Base-by-base conservation (phyloP, 2,888 invertebrate species). In the Volucella zonaria region DNA sequence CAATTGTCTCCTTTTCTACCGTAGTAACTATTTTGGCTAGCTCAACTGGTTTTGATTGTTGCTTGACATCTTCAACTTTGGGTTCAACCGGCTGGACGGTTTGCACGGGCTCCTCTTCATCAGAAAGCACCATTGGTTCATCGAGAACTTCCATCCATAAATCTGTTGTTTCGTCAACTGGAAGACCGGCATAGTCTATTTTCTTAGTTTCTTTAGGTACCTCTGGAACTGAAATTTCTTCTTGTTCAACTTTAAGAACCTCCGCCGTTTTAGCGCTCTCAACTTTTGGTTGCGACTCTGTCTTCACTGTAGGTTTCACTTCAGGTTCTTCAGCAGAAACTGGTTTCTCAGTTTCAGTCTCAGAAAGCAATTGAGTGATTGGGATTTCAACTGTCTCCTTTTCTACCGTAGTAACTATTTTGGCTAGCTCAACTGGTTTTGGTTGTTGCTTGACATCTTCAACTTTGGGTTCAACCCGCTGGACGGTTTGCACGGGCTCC, bases 101-200 rank as follows among this genome's bases (percentile, higher is more conserved):
- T 14, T n/a, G 14, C 8, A 49, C 14, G 14, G 14, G 8, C 12
- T 49, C 49, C n/a, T 49, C 14, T 47, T 62, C n/a, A 2, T 15
- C 45, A 49, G 91, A 89, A 62, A 92, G 89, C 8, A 87, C 87
- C 86, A 91, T 89, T 11, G 90, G 90, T 70, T 92, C 91, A 45
- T 92, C 91, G 42, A 90, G 47, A 6, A 89, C 88, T 62, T 89
- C 82, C 88, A 92, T 89, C 89, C 91, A 92, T 1, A 89, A 68
- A 74, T 87, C 89, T 42, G 90, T 86, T 0, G 90, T 87, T 38
- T 90, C 89, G 73, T 91, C 90, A 51, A 90, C 87, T 31, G 90
- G 89, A 54, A 90, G 87, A 58, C 89, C 90, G 45, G 88, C 89
- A 78, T 90, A 89, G 1, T 87, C 89, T 51, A 85, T 71, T 77